Evolutionary conservation across 2,888 invertebrate genomes (phyloP).

Genomic region (Archaeoteleia sp.): DNA sequence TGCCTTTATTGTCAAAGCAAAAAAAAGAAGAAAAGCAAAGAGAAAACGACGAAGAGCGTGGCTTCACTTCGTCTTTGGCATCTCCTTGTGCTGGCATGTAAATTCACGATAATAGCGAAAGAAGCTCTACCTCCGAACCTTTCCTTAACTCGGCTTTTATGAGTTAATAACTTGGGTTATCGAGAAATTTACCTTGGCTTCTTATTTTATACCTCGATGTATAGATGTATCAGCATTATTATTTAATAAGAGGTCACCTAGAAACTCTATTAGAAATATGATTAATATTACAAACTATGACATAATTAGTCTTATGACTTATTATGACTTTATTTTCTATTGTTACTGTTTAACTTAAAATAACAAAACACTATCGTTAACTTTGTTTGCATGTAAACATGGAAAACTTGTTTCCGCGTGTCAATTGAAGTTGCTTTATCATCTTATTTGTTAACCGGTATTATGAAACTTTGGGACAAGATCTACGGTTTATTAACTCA

Average conservation of each 20-base stretch:
- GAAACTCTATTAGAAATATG: conserved; percentile 20
- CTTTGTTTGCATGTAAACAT: conserved; percentile 7
- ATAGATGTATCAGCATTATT: conserved; percentile 6
- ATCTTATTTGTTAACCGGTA: conserved; percentile 28
- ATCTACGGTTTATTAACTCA: conserved; percentile 19
- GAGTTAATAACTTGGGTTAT: conserved; percentile 74
- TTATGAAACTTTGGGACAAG: conserved; percentile 21
- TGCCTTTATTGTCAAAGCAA: conserved; percentile 67
- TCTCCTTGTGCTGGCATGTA: conserved; percentile 66
- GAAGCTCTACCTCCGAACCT: conserved; percentile 62
- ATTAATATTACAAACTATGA: conserved; percentile 20
- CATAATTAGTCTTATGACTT: too few relatives aligned
- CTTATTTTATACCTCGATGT: conserved; percentile 37
- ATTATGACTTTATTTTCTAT: too few relatives aligned
- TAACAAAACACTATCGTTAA: conserved; percentile 19
- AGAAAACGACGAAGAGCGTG: conserved; percentile 41
- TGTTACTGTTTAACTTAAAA: too few relatives aligned
- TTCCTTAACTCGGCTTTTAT: conserved; percentile 72
- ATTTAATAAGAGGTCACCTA: conserved; percentile 17
- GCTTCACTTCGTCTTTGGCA: conserved; percentile 50
- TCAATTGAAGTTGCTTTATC: conserved; percentile 32
- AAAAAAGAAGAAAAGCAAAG: conserved; percentile 38
- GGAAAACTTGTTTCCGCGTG: conserved; percentile 19
- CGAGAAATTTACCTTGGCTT: conserved; percentile 69
- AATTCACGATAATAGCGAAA: conserved; percentile 72